These are phyloP conservation scores for Halcyon leucocephala DNA, from an alignment of 2,797 vertebrate genomes.

Conservation along the genomic window DNA sequence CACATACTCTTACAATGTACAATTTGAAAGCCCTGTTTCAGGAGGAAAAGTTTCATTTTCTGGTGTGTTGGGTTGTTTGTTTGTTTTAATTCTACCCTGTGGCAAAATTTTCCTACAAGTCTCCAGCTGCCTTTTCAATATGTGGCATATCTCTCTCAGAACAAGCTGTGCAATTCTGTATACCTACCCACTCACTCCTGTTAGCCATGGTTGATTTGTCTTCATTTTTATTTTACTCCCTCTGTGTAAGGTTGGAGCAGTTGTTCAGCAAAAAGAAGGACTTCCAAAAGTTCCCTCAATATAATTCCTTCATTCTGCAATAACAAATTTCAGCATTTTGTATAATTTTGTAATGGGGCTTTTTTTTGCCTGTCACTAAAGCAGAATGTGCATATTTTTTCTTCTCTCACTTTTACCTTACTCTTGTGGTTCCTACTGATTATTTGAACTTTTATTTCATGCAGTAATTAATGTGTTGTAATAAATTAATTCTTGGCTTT, in stretches of 20 bases:
- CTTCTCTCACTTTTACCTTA: not conserved
- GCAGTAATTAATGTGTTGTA: conserved; percentile 30
- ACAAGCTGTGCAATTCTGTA: not conserved
- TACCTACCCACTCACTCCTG: not conserved
- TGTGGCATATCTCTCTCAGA: not conserved
- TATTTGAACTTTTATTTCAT: conserved; percentile 28
- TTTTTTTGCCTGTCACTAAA: not conserved
- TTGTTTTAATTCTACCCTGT: not conserved
- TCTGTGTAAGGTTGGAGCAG: not conserved
- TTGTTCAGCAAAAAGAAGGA: not conserved
- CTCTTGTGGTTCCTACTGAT: not conserved
- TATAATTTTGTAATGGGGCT: not conserved
- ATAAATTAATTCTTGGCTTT: conserved; percentile 31
- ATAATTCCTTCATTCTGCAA: not conserved
- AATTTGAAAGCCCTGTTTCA: not conserved
- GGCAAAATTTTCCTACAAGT: not conserved
- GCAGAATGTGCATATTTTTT: not conserved
- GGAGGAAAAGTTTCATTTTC: not conserved
- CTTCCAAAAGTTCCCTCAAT: not conserved
- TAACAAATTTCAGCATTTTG: not conserved
- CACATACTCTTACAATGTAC: not conserved
- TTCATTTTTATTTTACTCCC: not conserved
- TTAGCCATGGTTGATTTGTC: not conserved
- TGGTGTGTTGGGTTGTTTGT: not conserved
- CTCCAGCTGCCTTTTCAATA: not conserved